Base-by-base conservation (phyloP, 2,888 invertebrate species). In the Lasiommata megera region DNA sequence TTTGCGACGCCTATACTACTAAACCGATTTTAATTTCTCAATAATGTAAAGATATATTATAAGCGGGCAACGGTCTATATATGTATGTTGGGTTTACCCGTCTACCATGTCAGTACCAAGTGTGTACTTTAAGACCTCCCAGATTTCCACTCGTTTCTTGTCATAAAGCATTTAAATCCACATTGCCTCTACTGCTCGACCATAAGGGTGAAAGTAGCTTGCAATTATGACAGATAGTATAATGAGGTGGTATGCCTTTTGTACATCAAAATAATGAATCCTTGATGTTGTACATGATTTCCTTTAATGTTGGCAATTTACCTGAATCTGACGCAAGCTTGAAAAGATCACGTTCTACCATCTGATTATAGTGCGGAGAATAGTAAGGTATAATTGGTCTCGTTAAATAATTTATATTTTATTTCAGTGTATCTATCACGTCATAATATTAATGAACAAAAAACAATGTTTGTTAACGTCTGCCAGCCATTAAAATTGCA, bases 271-370 rank as follows among this genome's bases (percentile, higher is more conserved):
- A 65, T 68, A 70, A 71, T 70, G 65, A 67, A 63, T 64, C 65
- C 67, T 52, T 63, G 66, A 69, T 70, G 65, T 62, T 65, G 67
- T 63, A 59, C 71, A 71, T 70, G 64, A 71, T 76, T 73, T 73
- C 68, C 70, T 70, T 65, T 76, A 73, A 79, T 79, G 74, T 69
- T 69, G 65, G 69, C 68, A 74, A 80, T 79, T 76, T 75, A 70
- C 74, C 71, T 73, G 69, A 74, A 74, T 73, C 72, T 69, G 72
- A 74, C 70, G 73, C 73, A 73, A 73, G 70, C 70, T 72, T 76
- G 74, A 72, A 76, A 76, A 73, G 71, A 74, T 75, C 77, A 78
- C 73, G 77, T 74, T 73, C 66, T 64, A 60, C 56, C 63, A 64
- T 58, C 61, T 68, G 75, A 77, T 77, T 76, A 75, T 70, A 67